Conservation (phyloP, 2,797 vertebrate genomes). For the Enteromius fasciolatus region DNA sequence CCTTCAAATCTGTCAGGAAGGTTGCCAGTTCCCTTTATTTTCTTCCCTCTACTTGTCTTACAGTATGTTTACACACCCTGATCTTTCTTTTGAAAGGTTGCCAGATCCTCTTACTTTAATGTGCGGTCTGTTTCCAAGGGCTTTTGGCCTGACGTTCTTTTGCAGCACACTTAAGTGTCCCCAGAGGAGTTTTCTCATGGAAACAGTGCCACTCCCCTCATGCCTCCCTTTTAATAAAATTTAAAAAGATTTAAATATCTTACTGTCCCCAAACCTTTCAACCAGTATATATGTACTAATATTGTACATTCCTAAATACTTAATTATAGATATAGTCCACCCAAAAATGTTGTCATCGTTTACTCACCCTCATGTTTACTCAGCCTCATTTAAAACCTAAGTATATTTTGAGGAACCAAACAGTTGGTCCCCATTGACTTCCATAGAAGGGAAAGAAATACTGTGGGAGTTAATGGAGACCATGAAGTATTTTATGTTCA, state of each 20-base stretch:
- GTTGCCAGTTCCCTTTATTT: constrained; percentile 19
- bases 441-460: not conserved
- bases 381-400: not conserved
- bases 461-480: not conserved
- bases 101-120: constrained; percentile 45
- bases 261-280: not conserved
- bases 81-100: constrained; percentile 46
- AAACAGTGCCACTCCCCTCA: constrained; percentile 39
- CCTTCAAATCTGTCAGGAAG: constrained; percentile 14
- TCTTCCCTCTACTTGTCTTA: not conserved
- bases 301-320: too few relatives aligned
- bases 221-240: not conserved
- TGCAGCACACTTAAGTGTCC: constrained; percentile 39
- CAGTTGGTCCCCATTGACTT: too few relatives aligned
- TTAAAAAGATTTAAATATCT: too few relatives aligned
- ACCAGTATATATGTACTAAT: not conserved
- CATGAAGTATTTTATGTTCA: not conserved
- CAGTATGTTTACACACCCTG: constrained; percentile 27
- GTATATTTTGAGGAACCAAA: not conserved
- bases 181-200: constrained; percentile 34
- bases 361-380: not conserved
- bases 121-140: constrained; percentile 43
- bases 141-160: constrained; percentile 29
- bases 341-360: too few relatives aligned
- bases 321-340: not conserved